Conservation (phyloP, 2,113 vertebrate genomes). For the Cottus gobio region DNA sequence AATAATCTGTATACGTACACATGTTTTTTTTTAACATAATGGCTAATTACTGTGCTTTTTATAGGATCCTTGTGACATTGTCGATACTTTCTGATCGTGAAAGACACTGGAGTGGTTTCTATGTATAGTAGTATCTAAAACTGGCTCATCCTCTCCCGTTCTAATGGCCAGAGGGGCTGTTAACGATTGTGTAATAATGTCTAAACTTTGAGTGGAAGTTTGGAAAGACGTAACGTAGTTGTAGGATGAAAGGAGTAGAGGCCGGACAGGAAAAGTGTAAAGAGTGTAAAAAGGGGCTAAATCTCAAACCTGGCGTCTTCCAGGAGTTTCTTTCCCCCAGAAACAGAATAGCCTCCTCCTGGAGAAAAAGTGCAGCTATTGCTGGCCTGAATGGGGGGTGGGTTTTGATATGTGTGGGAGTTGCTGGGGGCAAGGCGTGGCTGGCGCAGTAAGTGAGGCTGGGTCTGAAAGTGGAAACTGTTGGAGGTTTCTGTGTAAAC, state of each 20-base stretch:
- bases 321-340: conserved; percentile 34
- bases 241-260: neutral
- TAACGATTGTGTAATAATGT: conserved; percentile 7
- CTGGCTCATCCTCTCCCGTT: conserved; percentile 20
- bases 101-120: conserved; percentile 54
- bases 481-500: conserved; percentile 58
- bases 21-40: neutral
- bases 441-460: conserved; percentile 29
- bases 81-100: conserved; percentile 37
- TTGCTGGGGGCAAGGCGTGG: conserved; percentile 68
- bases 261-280: neutral
- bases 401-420: conserved; percentile 75
- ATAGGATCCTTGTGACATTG: conserved; percentile 29
- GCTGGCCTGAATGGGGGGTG: conserved; percentile 1
- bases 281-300: conserved; percentile 4
- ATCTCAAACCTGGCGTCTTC: conserved; percentile 21
- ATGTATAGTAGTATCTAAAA: conserved; percentile 35
- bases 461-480: conserved; percentile 48
- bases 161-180: conserved; percentile 14
- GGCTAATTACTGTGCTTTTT: neutral
- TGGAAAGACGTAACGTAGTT: neutral
- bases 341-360: conserved; percentile 59
- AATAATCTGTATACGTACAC: neutral
- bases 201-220: neutral
- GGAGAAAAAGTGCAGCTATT: conserved; percentile 34